These are phyloP conservation scores for Tetramorium alpestre DNA, from an alignment of 1,140 invertebrate species.

Conservation along the genomic window DNA sequence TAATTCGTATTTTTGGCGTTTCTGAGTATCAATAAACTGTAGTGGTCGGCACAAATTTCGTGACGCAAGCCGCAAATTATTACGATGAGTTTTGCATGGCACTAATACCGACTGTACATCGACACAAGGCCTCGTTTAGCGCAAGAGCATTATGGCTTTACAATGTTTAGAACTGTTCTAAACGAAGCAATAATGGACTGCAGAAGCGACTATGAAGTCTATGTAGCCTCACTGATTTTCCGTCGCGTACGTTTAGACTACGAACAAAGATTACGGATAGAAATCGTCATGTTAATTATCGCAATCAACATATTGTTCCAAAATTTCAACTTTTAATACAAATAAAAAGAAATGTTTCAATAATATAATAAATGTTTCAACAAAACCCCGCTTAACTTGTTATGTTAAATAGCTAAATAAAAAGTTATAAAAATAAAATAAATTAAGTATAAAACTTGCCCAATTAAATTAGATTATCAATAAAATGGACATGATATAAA, in stretches of 20 bases:
- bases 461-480: background rate
- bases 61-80: constrained; percentile 81
- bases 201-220: constrained; percentile 83
- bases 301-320: background rate
- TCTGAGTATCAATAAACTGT: constrained; percentile 44
- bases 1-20: constrained; percentile 42
- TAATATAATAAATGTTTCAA: background rate
- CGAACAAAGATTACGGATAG: background rate
- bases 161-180: constrained; percentile 84
- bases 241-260: constrained; percentile 15
- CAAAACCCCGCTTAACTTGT: background rate
- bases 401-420: background rate
- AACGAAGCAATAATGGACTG: constrained; percentile 85
- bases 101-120: constrained; percentile 76
- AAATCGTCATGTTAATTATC: background rate
- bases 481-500: background rate
- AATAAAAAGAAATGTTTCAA: background rate
- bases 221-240: constrained; percentile 8
- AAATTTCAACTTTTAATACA: background rate
- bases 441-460: background rate
- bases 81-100: constrained; percentile 73
- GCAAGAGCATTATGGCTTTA: constrained; percentile 81
- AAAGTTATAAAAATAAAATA: background rate
- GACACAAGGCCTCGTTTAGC: constrained; percentile 80
- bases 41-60: constrained; percentile 66